Evolutionary conservation across 1,140 invertebrate genomes (phyloP).

Genomic region (Atta texana): DNA sequence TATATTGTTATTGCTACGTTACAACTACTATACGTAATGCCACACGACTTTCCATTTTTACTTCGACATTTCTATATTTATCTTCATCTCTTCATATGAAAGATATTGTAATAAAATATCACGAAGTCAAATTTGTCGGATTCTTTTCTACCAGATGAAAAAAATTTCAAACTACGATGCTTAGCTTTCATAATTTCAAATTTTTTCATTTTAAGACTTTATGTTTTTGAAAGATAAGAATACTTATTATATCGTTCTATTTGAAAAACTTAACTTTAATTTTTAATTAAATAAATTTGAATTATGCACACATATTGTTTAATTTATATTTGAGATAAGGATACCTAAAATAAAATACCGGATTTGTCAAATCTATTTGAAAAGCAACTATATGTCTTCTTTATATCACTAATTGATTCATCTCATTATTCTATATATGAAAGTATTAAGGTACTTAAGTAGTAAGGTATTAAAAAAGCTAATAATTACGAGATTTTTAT

Average conservation of each 20-base stretch:
- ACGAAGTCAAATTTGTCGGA: conserved; percentile 73
- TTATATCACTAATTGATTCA: too few species aligned
- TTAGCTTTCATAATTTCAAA: background rate
- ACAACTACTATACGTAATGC: conserved; percentile 77
- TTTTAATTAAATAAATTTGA: conserved; percentile 11
- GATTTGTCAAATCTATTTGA: too few species aligned
- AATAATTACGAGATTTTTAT: too few species aligned
- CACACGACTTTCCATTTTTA: conserved; percentile 85
- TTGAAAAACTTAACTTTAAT: background rate
- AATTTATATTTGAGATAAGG: background rate
- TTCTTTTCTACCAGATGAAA: background rate
- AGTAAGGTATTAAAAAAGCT: too few species aligned
- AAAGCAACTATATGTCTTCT: too few species aligned
- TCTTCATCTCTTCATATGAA: conserved; percentile 86
- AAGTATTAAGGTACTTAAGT: too few species aligned
- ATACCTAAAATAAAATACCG: too few species aligned
- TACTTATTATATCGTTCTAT: background rate
- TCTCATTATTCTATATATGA: too few species aligned
- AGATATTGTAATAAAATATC: conserved; percentile 85
- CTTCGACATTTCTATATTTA: conserved; percentile 86
- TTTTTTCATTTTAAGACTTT: background rate
- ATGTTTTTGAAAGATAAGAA: too few species aligned
- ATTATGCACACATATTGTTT: background rate
- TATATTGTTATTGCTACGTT: conserved; percentile 82
- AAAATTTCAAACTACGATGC: background rate